A percentile compares a stretch with the other conserved stretches of the same genome.
These are phyloP conservation scores for Notothenia coriiceps DNA, from an alignment of 2,113 vertebrate species.

Conservation along the genomic window DNA sequence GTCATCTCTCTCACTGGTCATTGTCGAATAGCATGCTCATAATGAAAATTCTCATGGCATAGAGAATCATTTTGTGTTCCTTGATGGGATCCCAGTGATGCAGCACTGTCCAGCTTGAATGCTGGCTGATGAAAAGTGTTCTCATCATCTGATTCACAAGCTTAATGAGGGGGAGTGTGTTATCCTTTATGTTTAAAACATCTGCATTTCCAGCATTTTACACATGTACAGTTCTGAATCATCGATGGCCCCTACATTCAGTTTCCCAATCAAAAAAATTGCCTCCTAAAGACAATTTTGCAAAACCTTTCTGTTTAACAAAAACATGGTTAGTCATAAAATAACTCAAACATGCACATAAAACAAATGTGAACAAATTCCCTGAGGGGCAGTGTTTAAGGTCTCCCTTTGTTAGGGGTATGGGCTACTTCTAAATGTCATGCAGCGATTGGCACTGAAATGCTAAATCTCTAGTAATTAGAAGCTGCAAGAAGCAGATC, in stretches of 20 bases:
- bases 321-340: background rate
- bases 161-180: background rate
- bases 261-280: background rate
- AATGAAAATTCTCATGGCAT: too few species aligned
- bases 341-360: background rate
- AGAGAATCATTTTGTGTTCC: too few species aligned
- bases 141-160: background rate
- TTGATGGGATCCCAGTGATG: background rate
- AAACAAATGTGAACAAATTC: background rate
- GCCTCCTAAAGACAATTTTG: too few species aligned
- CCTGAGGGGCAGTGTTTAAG: background rate
- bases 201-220: background rate
- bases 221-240: background rate
- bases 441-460: conserved; percentile 40
- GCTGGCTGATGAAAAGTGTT: background rate
- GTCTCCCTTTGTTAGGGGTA: background rate
- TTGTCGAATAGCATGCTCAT: too few species aligned
- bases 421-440: conserved; percentile 48
- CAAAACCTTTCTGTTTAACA: background rate
- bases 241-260: background rate
- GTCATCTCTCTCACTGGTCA: too few species aligned
- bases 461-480: conserved; percentile 37
- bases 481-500: conserved; percentile 23
- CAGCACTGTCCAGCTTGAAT: background rate
- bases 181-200: background rate